phyloP scores from a whole-genome alignment of 2,113 vertebrate species.

The Triplophysa tibetana region DNA sequence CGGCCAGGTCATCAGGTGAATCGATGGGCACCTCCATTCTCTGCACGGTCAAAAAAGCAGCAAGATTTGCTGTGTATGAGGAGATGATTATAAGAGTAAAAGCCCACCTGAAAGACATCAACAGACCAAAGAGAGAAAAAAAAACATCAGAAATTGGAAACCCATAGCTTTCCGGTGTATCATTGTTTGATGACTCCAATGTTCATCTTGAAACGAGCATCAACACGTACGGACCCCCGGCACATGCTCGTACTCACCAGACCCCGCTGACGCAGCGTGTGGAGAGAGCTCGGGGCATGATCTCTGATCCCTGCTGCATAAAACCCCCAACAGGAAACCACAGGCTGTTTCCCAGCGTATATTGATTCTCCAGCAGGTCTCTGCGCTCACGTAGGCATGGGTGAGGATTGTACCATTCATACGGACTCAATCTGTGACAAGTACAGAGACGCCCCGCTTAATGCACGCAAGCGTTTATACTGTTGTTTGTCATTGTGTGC shows the following conservation, averaged over 20 bases:
- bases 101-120: slow-evolving; percentile 81
- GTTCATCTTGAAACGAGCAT: not conserved
- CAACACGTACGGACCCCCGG: not conserved
- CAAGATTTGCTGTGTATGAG: slow-evolving; percentile 94
- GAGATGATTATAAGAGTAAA: slow-evolving; percentile 97
- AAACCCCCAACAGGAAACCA: slow-evolving; percentile 94
- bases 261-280: slow-evolving; percentile 93
- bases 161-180: not conserved
- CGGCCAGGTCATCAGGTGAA: slow-evolving; percentile 86
- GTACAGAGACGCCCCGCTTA: not conserved
- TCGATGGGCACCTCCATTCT: slow-evolving; percentile 93
- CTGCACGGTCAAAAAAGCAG: slow-evolving; percentile 91
- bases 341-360: slow-evolving; percentile 90
- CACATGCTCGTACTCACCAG: slow-evolving; percentile 76
- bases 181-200: not conserved
- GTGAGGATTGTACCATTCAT: slow-evolving; percentile 93
- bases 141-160: slow-evolving; percentile 14
- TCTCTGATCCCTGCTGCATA: slow-evolving; percentile 94
- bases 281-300: slow-evolving; percentile 89
- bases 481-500: not conserved
- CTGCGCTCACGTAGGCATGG: slow-evolving; percentile 82
- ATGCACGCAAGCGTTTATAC: slow-evolving; percentile 2
- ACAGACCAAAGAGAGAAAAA: not conserved
- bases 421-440: slow-evolving; percentile 81
- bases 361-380: slow-evolving; percentile 89